A percentile compares a stretch with the other conserved stretches of the same genome.
Evolutionary conservation across 2,113 vertebrate genomes (phyloP).

Genomic region (Leptosomus discolor): DNA sequence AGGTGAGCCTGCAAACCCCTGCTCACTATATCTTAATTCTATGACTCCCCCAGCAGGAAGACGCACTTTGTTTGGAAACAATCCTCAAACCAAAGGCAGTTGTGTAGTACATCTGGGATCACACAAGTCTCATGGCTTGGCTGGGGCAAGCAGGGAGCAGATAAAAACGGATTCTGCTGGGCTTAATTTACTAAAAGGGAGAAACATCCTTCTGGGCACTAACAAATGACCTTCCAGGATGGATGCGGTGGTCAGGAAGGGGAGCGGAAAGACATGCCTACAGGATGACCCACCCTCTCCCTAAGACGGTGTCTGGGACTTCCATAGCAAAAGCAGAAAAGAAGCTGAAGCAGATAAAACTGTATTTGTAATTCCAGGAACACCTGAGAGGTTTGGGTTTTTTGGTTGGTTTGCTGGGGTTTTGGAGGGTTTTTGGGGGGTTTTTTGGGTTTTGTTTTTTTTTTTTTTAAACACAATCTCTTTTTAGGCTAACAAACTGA

Average conservation of each 20-base stretch:
- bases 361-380: neutral
- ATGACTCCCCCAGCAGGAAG: neutral
- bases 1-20: neutral
- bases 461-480: neutral
- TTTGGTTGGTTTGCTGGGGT: too few relatives aligned
- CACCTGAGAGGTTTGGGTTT: neutral
- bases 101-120: neutral
- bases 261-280: neutral
- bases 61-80: neutral
- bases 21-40: neutral
- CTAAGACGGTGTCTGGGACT: neutral
- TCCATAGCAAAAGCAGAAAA: neutral
- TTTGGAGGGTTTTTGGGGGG: neutral
- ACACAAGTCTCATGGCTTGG: neutral
- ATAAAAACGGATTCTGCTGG: neutral
- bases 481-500: neutral
- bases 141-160: neutral
- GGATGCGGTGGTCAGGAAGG: neutral
- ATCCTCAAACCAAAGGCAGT: fast-evolving
- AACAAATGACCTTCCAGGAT: neutral
- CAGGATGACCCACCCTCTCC: neutral
- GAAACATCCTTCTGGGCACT: neutral
- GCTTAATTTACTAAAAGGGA: neutral
- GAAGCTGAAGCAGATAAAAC: neutral
- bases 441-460: neutral